Evolutionary conservation across 2,113 vertebrate species (phyloP).

Genomic region (Phalacrocorax aristotelis): DNA sequence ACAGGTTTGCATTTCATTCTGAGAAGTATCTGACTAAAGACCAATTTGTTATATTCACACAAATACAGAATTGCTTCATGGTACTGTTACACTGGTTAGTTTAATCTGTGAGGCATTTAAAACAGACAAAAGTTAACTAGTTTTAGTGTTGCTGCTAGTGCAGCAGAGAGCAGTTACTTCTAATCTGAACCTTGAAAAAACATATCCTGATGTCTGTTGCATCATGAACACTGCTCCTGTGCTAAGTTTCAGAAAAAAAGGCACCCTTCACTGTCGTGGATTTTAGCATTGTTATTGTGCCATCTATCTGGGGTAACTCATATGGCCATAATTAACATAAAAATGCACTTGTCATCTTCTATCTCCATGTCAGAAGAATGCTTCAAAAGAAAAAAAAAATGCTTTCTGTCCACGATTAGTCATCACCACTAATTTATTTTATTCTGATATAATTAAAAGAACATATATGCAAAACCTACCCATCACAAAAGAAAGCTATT

Average conservation of each 20-base stretch:
- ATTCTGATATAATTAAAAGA: slow-evolving; percentile 10
- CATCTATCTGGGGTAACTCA: neutral
- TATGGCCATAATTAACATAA: slow-evolving; percentile 6
- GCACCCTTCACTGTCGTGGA: neutral
- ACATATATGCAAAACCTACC: slow-evolving; percentile 33
- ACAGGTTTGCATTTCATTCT: neutral
- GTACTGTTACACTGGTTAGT: neutral
- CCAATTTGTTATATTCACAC: neutral
- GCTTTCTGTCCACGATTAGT: slow-evolving; percentile 1
- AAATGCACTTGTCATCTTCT: neutral
- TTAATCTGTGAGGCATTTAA: neutral
- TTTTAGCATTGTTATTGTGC: neutral
- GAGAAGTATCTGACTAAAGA: neutral
- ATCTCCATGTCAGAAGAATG: neutral
- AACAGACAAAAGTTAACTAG: neutral
- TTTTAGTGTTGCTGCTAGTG: neutral
- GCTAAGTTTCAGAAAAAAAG: neutral
- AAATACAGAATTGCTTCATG: neutral
- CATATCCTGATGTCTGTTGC: neutral
- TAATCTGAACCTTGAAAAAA: neutral
- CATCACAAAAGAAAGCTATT: neutral
- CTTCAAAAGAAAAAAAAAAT: neutral
- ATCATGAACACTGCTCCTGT: neutral
- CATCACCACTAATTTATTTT: slow-evolving; percentile 27
- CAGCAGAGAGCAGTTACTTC: neutral